These are phyloP conservation scores for Sapayoa aenigma DNA, from an alignment of 2,113 vertebrate genomes.

Conservation along the genomic window DNA sequence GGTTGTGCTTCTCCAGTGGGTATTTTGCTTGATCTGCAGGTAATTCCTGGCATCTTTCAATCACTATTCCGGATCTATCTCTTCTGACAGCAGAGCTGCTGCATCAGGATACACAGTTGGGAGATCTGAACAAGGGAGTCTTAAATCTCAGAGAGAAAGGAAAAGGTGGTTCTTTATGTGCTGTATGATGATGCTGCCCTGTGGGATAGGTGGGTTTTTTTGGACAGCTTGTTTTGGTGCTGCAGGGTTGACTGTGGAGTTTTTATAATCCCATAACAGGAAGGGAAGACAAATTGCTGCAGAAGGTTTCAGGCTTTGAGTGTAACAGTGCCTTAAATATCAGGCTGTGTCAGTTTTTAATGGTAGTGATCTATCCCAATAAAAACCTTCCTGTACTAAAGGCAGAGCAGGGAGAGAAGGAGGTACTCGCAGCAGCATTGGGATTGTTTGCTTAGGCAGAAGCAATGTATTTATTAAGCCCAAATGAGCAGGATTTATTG, in stretches of 20 bases:
- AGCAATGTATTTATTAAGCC: neutral
- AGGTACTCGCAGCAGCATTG: neutral
- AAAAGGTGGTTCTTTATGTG: neutral
- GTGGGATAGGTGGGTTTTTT: neutral
- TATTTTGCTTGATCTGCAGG: neutral
- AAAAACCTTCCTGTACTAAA: neutral
- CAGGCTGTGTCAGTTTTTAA: neutral
- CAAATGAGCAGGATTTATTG: neutral
- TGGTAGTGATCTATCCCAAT: neutral
- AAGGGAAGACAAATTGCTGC: neutral
- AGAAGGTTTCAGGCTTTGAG: neutral
- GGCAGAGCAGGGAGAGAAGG: neutral
- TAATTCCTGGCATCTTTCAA: neutral
- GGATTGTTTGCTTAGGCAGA: neutral
- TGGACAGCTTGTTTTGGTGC: neutral
- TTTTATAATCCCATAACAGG: neutral
- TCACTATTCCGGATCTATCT: fast-evolving
- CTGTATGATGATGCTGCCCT: neutral
- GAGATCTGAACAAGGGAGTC: neutral
- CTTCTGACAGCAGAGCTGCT: neutral
- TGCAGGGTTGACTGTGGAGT: neutral
- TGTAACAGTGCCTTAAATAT: neutral
- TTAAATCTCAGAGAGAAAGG: neutral
- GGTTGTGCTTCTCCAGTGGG: neutral
- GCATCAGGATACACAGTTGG: neutral